Evolutionary conservation across 2,888 invertebrate genomes (phyloP), one percentile per base, ranked within the genome.

Genomic region (Apotomis turbidana): DNA sequence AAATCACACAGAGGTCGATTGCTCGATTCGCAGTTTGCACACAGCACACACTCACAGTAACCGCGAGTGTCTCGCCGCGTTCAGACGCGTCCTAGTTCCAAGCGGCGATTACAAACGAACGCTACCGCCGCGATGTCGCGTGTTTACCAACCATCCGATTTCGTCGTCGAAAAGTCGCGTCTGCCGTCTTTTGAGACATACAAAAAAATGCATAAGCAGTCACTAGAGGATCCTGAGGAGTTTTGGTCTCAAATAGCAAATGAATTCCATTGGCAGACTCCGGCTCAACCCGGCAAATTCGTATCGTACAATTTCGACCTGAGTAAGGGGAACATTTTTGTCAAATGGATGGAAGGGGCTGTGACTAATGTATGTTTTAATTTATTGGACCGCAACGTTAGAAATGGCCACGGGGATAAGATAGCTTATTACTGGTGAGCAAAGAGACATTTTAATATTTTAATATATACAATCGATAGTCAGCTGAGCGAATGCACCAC

Each of bases 351-450:
- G 96, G 97, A 97, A 82, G 99, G 98, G 9, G 97, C 97, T 4
- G 96, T 96, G 52, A 99, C 99, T 55, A 99, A 99, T 89, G 96
- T 99, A 76, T 98, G 97, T 86, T 99, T 98, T 91, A 99, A 99
- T 93, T 94, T 98, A 67, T 93, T 99, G 79, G 99, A 99, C 90
- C 95, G 97, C 76, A 97, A 98, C 89, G 96, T 99, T 69, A 95
- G 97, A 82, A 97, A 96, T 79, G 98, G 98, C 13, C 92, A 96
- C 75, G 99, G 98, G 44, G 97, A 98, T 81, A 97, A 96, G 87
- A 95, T 98, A 76, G 99, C 99, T 27, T 99, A 96, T 91, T 98
- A 97, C 88, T 99, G 99, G 99, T 99, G 93, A 96, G 97, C 81
- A 69, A 74, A 78, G 78, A 79, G 71, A 46, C 74, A 75, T 79